Percentiles rank a stretch among this genome's conserved stretches.
phyloP scores from a whole-genome alignment of 1,140 invertebrate genomes.

The Apis mellifera region DNA sequence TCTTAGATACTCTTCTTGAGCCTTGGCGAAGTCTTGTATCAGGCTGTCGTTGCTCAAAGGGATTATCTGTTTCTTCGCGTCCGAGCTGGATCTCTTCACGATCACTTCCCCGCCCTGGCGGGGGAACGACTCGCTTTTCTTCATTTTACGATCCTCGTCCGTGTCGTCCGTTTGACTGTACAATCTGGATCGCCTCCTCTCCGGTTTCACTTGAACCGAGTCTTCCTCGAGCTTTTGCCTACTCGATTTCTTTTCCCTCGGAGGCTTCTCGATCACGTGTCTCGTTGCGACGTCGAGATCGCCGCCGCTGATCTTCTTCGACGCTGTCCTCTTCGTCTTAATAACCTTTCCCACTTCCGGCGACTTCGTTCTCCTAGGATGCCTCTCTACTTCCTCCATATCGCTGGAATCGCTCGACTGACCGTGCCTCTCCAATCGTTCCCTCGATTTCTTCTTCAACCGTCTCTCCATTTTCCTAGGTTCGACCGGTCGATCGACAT shows the following conservation, averaged over 20 bases:
- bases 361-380: constrained; percentile 62
- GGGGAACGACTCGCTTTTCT: constrained; percentile 58
- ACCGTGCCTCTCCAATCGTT: constrained; percentile 53
- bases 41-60: constrained; percentile 74
- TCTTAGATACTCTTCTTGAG: constrained; percentile 69
- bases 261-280: constrained; percentile 10
- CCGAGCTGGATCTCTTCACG: constrained; percentile 38
- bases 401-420: constrained; percentile 70
- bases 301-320: constrained; percentile 6
- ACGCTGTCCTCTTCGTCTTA: constrained; percentile 36
- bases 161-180: constrained; percentile 36
- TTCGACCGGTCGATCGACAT: constrained; percentile 4
- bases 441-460: constrained; percentile 59
- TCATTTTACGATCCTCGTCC: constrained; percentile 48
- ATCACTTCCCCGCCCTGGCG: background rate
- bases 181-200: constrained; percentile 4
- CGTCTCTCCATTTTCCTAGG: constrained; percentile 41
- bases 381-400: constrained; percentile 57
- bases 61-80: constrained; percentile 76
- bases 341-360: constrained; percentile 56
- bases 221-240: constrained; percentile 43
- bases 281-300: constrained; percentile 44
- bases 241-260: constrained; percentile 52
- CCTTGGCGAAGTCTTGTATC: constrained; percentile 74
- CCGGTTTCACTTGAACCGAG: background rate